Evolutionary conservation across 2,113 vertebrate genomes (phyloP), one percentile per base, ranked within the genome.

Genomic region (Poeciliopsis turrubarensis): DNA sequence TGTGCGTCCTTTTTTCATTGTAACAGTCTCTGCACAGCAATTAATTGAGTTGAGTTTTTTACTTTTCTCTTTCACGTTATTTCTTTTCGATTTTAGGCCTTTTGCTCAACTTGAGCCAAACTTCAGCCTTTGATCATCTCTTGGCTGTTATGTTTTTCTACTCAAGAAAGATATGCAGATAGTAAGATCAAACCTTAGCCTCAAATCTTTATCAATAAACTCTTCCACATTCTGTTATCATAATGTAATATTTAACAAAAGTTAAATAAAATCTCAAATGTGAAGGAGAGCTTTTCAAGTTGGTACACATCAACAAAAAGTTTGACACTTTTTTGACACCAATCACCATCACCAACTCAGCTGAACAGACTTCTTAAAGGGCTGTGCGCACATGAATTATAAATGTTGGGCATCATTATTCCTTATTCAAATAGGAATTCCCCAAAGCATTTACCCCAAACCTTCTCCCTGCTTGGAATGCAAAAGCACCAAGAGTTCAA

Each of bases 351-450:
- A 69, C 61, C 72, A 80, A 88, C 81, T 81, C 67, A 70, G 71
- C 77, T 66, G 68, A 88, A 67, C 72, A 72, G 70, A 78, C 78
- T 77, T 78, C 86, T 85, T 70, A 79, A 74, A 84, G 76, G 73
- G 68, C 79, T 74, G 85, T 77, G 70, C 81, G 75, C 69, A 79
- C 86, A 92, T 82, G 83, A 91, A 92, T 92, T 91, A 92, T 91
- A 88, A 77, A 93, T 89, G 79, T 68, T 72, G 82, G 75, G 75
- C 81, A 75, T 86, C 75, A 61, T 84, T 89, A 90, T 75, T 78
- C 87, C 78, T 87, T 88, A 91, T 92, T 89, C 80, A 91, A 85
- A 91, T 84, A 80, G 70, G 75, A 89, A 84, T 84, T 89, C 91
- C 91, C 90, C 39, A 29, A 86, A 81, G 89, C 80, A 22, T 81